Evolutionary conservation across 2,888 invertebrate species (phyloP).

Genomic region (Tromatobia lineatoria): DNA sequence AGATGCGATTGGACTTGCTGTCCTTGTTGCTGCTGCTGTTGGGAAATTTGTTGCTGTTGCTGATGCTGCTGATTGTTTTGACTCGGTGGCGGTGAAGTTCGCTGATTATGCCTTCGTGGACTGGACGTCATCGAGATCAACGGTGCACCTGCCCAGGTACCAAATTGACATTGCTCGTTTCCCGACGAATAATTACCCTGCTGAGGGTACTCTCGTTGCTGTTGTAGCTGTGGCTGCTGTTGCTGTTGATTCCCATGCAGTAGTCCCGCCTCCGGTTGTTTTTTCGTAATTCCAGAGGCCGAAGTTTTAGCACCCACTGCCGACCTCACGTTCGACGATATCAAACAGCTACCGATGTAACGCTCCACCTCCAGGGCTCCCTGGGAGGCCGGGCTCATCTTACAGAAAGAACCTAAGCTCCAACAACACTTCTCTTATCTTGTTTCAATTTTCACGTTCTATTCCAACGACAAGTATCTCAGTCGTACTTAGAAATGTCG

Average conservation of each 20-base stretch:
- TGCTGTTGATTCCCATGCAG: conserved; percentile 65
- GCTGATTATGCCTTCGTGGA: conserved; percentile 86
- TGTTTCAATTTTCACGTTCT: not conserved
- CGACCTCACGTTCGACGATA: conserved; percentile 85
- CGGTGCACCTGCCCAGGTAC: conserved; percentile 93
- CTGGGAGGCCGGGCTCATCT: conserved; percentile 91
- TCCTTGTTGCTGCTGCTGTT: conserved; percentile 69
- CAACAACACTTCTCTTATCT: conserved; percentile 79
- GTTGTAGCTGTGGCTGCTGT: conserved; percentile 58
- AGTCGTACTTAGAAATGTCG: not conserved
- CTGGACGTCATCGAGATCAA: conserved; percentile 91
- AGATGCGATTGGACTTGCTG: conserved; percentile 73
- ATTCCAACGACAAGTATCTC: conserved; percentile 2
- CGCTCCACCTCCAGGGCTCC: conserved; percentile 88
- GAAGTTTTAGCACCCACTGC: conserved; percentile 61
- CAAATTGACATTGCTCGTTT: conserved; percentile 82
- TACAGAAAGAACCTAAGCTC: conserved; percentile 82
- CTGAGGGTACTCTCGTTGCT: conserved; percentile 68
- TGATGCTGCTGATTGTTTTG: conserved; percentile 70
- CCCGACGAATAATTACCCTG: conserved; percentile 65
- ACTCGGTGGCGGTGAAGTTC: conserved; percentile 76
- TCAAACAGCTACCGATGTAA: conserved; percentile 89
- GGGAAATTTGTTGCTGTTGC: conserved; percentile 70
- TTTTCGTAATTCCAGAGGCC: conserved; percentile 67
- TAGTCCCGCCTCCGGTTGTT: conserved; percentile 58